Evolutionary conservation across 2,113 vertebrate species (phyloP).

Genomic region (Halcyon malimbica): DNA sequence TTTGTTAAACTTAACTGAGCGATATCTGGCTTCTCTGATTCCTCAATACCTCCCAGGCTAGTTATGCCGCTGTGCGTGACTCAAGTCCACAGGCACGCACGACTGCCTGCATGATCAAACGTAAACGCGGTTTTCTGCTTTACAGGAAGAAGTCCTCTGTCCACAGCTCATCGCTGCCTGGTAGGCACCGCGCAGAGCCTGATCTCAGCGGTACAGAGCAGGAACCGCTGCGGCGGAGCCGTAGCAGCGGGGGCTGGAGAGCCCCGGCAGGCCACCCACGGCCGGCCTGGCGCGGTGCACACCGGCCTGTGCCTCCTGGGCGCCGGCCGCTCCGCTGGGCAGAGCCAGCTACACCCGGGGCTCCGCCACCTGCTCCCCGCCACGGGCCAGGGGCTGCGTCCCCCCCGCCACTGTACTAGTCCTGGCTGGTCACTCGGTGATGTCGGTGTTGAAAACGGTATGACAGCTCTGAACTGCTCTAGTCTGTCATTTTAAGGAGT

Average conservation of each 20-base stretch:
- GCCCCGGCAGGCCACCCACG: not conserved
- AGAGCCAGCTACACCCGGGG: accelerated
- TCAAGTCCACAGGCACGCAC: not conserved
- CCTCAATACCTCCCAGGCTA: not conserved
- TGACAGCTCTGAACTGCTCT: not conserved
- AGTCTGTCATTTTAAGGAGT: not conserved
- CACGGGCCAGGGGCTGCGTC: not conserved
- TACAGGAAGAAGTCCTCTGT: not conserved
- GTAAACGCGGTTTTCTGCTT: not conserved
- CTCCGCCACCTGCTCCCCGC: too few relatives aligned
- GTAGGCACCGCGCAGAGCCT: not conserved
- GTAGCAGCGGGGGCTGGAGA: too few relatives aligned
- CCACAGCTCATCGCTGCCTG: not conserved
- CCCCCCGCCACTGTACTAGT: not conserved
- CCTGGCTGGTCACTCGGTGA: not conserved
- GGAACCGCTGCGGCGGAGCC: not conserved
- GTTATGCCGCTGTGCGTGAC: not conserved
- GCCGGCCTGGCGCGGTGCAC: not conserved
- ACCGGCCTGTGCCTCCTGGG: not conserved
- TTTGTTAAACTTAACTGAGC: not conserved
- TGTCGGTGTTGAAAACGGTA: accelerated
- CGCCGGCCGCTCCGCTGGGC: not conserved
- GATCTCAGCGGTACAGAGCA: not conserved
- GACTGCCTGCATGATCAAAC: not conserved
- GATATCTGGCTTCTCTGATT: not conserved